Evolutionary conservation across 2,113 vertebrate genomes (phyloP), one percentile per base, ranked within the genome.

Genomic region (Rousettus leschenaultii): DNA sequence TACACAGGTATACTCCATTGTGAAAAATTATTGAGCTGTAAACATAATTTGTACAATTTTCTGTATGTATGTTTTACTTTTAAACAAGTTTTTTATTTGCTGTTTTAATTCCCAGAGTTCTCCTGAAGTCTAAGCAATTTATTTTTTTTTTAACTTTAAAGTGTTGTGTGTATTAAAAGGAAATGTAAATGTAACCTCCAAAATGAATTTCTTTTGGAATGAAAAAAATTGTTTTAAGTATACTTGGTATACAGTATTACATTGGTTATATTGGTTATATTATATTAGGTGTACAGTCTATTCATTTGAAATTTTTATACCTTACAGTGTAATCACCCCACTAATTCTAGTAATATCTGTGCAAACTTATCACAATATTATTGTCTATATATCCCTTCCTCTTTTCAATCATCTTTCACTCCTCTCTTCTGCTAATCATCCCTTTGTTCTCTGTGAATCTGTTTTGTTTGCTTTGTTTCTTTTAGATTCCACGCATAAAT

Each of bases 181-280:
- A 97, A 94, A 59, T 43, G 11, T 90, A 94, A 79, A 53, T 43
- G 14, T 90, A 94, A 79, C 15, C 33, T 87, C 55, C n/a, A 90
- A 91, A 78, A 65, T 73, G 65, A 82, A 73, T 92, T 87, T 87
- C 51, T 95, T 86, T 79, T 26, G 38, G 45, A 15, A 95, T 95
- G 96, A 61, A 30, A 43, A 61, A 16, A 48, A 19, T 61, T 82
- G 43, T 30, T 35, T 40, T 33, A 43, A 43, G 28, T 63, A 57
- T 63, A 63, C 57, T 43, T 82, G 38, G 15, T 82, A 45, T 43
- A 63, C 38, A 45, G 30, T 33, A 63, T 43, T 63, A 45, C 43
- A 63, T 82, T n/a, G 38, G 38, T 82, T 82, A 33, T 82, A 82
- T 61, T 82, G 26, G 57, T 82, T 82, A 33, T 82, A 82, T 61